A percentile compares a stretch with the other conserved stretches of the same genome.
phyloP scores from a whole-genome alignment of 1,140 invertebrate species.

The Ericerus pela region DNA sequence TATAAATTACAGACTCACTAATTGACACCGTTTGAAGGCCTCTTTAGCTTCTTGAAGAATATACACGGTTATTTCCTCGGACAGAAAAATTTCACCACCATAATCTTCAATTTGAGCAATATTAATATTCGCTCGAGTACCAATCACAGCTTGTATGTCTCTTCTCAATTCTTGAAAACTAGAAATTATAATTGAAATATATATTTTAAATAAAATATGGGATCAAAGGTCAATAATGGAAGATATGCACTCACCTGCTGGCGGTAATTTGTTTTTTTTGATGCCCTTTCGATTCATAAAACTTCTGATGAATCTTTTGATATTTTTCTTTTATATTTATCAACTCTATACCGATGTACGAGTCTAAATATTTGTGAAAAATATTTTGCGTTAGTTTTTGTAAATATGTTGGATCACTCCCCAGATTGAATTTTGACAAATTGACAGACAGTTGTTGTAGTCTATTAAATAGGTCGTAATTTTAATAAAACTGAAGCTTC shows the following conservation, averaged over 20 bases:
- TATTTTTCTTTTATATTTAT: conserved; percentile 62
- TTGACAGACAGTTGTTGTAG: conserved; percentile 13
- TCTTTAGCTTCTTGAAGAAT: conserved; percentile 82
- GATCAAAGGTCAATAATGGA: not conserved
- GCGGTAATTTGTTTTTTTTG: conserved; percentile 73
- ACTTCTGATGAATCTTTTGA: conserved; percentile 56
- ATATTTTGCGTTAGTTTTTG: conserved; percentile 67
- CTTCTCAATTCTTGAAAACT: conserved; percentile 83
- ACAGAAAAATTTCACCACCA: conserved; percentile 92
- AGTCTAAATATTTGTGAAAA: conserved; percentile 62
- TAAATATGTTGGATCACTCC: conserved; percentile 16
- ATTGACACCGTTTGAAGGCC: conserved; percentile 74
- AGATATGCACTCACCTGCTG: conserved; percentile 38
- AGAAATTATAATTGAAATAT: conserved; percentile 17
- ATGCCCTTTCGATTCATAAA: conserved; percentile 88
- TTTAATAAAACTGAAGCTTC: not conserved
- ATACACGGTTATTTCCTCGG: conserved; percentile 87
- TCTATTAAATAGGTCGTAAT: conserved; percentile 14
- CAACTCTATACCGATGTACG: conserved; percentile 61
- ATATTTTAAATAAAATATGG: not conserved
- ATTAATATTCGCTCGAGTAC: conserved; percentile 78
- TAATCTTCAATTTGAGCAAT: conserved; percentile 89
- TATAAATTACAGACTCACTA: conserved; percentile 38
- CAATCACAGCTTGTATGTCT: conserved; percentile 85
- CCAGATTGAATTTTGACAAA: conserved; percentile 14